phyloP scores from a whole-genome alignment of 2,797 vertebrate species.

The Lutjanus argentimaculatus region DNA sequence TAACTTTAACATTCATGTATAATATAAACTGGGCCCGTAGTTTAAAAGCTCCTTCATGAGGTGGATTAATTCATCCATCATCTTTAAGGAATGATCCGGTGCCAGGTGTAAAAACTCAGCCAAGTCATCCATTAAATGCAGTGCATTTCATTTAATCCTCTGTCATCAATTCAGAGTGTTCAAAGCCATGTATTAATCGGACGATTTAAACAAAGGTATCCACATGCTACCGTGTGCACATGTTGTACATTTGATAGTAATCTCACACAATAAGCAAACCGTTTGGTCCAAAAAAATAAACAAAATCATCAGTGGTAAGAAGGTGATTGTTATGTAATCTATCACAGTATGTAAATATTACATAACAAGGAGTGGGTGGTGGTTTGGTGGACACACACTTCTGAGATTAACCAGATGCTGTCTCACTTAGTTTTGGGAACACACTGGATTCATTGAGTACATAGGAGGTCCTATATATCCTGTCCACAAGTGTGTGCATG shows the following conservation, averaged over 20 bases:
- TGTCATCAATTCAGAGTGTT: slow-evolving; percentile 30
- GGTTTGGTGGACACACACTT: slow-evolving; percentile 50
- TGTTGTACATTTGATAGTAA: slow-evolving; percentile 18
- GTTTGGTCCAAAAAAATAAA: background rate
- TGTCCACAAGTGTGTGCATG: slow-evolving; percentile 13
- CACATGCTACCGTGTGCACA: slow-evolving; percentile 14
- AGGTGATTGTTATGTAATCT: slow-evolving; percentile 67
- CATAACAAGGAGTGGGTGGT: slow-evolving; percentile 55
- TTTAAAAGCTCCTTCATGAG: slow-evolving; percentile 46
- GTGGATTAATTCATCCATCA: slow-evolving; percentile 28
- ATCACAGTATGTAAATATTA: slow-evolving; percentile 66
- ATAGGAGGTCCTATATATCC: slow-evolving; percentile 31
- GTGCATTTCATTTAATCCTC: slow-evolving; percentile 21
- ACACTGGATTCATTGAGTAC: slow-evolving; percentile 67
- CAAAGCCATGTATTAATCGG: slow-evolving; percentile 1
- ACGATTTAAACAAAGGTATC: slow-evolving; percentile 36
- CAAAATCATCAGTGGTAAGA: slow-evolving; percentile 16
- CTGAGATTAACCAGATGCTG: slow-evolving; percentile 75
- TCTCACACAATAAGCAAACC: slow-evolving; percentile 17
- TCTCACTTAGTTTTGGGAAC: slow-evolving; percentile 55
- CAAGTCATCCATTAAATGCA: slow-evolving; percentile 49
- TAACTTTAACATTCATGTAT: slow-evolving; percentile 33
- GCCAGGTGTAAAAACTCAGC: slow-evolving; percentile 41
- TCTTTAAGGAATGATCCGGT: slow-evolving; percentile 36
- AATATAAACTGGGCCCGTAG: slow-evolving; percentile 28